These are phyloP conservation scores for Copidosoma floridanum DNA, from an alignment of 1,140 invertebrate genomes.

Conservation along the genomic window DNA sequence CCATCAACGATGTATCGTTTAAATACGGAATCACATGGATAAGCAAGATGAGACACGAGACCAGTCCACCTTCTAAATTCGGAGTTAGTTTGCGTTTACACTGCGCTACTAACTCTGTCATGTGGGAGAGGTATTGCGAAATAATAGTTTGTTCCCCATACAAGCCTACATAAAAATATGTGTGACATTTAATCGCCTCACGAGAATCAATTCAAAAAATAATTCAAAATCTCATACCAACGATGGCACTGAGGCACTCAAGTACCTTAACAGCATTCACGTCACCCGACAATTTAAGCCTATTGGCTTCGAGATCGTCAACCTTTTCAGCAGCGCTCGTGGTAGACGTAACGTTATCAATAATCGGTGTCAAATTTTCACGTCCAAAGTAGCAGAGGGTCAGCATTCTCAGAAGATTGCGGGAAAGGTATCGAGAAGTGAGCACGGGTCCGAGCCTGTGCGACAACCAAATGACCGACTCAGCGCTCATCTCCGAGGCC, in stretches of 20 bases:
- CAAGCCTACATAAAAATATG: slow-evolving; percentile 59
- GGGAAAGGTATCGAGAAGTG: slow-evolving; percentile 84
- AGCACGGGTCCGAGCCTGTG: slow-evolving; percentile 93
- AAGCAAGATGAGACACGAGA: slow-evolving; percentile 80
- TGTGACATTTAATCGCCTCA: too few relatives aligned
- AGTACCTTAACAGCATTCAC: slow-evolving; percentile 78
- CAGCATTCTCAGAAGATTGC: slow-evolving; percentile 90
- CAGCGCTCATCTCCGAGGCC: slow-evolving; percentile 87
- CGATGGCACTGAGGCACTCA: slow-evolving; percentile 83
- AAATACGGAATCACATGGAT: slow-evolving; percentile 78
- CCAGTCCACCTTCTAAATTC: slow-evolving; percentile 83
- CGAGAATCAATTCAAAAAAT: too few relatives aligned
- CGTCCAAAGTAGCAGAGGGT: slow-evolving; percentile 88
- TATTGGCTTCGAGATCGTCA: slow-evolving; percentile 36
- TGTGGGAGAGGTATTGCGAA: slow-evolving; percentile 91
- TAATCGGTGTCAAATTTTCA: slow-evolving; percentile 67
- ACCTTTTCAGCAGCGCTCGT: slow-evolving; percentile 27
- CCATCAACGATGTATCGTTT: slow-evolving; percentile 83
- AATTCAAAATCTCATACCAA: slow-evolving; percentile 61
- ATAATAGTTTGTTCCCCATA: slow-evolving; percentile 94
- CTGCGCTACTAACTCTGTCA: slow-evolving; percentile 76
- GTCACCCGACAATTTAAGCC: slow-evolving; percentile 71
- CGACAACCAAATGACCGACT: slow-evolving; percentile 88
- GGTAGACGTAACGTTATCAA: too few relatives aligned
- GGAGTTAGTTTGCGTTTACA: slow-evolving; percentile 76